These are phyloP conservation scores for Drosophila falleni DNA, from an alignment of 2,888 invertebrate species.

Conservation along the genomic window DNA sequence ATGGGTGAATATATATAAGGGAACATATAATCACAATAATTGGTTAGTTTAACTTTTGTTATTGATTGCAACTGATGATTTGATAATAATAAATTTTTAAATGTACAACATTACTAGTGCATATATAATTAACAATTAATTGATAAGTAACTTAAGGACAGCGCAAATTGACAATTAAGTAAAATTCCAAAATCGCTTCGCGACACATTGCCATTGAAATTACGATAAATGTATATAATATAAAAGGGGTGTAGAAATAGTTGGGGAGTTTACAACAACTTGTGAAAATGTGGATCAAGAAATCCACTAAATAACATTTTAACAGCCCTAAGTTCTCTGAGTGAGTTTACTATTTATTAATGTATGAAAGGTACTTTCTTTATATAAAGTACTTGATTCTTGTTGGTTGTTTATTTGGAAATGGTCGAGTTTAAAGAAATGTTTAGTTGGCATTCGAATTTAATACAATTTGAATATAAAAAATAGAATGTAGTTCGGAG, in stretches of 20 bases:
- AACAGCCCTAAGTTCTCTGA: constrained; percentile 79
- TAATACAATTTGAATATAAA: constrained; percentile 23
- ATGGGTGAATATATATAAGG: constrained; percentile 37
- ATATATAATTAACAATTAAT: constrained; percentile 24
- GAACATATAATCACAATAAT: constrained; percentile 67
- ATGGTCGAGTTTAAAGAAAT: constrained; percentile 34
- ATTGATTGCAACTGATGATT: constrained; percentile 27
- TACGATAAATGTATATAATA: constrained; percentile 10
- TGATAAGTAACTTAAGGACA: constrained; percentile 46
- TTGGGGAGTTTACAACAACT: constrained; percentile 26
- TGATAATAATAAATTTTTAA: constrained; percentile 13
- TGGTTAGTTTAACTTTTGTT: constrained; percentile 38
- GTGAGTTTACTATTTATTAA: constrained; percentile 62
- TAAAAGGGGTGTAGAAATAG: constrained; percentile 35
- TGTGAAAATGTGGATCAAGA: constrained; percentile 62
- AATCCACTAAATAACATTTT: constrained; percentile 73
- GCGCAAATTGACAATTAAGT: constrained; percentile 42
- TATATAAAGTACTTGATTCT: constrained; percentile 31
- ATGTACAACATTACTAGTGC: constrained; percentile 20
- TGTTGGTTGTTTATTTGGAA: constrained; percentile 48
- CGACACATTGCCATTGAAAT: constrained; percentile 47
- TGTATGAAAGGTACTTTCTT: constrained; percentile 30
- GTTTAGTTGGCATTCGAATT: constrained; percentile 49
- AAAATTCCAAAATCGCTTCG: constrained; percentile 50
- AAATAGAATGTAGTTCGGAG: constrained; percentile 27